Conservation (phyloP, 2,113 vertebrate genomes). For the Ranitomeya imitator region DNA sequence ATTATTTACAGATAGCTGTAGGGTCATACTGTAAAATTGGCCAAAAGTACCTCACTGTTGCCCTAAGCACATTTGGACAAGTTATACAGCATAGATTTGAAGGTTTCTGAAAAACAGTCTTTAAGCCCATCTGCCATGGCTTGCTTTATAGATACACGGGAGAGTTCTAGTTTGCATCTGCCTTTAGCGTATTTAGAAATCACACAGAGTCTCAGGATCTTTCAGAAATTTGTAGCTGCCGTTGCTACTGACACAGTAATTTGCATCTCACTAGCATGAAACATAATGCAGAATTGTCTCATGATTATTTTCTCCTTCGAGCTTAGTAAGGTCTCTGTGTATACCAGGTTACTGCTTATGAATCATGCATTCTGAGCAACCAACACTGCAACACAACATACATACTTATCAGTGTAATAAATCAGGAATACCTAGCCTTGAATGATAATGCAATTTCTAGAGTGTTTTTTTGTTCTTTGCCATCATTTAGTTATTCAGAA, state of each 20-base stretch:
- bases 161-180: conserved; percentile 12
- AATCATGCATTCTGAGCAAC: conserved; percentile 63
- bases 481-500: neutral
- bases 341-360: conserved; percentile 59
- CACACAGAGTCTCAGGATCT: conserved; percentile 24
- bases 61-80: conserved; percentile 54
- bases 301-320: conserved; percentile 54
- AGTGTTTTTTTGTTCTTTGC: conserved; percentile 19
- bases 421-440: conserved; percentile 65
- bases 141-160: neutral
- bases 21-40: conserved; percentile 56
- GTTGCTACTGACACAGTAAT: conserved; percentile 30
- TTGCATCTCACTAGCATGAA: conserved; percentile 33
- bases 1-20: conserved; percentile 57
- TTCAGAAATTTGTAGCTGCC: conserved; percentile 50
- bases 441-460: conserved; percentile 62
- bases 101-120: conserved; percentile 25
- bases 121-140: conserved; percentile 36
- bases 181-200: conserved; percentile 30
- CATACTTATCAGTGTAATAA: conserved; percentile 70
- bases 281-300: conserved; percentile 59
- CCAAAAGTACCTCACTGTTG: conserved; percentile 51
- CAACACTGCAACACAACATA: conserved; percentile 63
- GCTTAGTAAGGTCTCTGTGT: conserved; percentile 60
- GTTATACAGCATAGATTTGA: conserved; percentile 30